phyloP scores from a whole-genome alignment of 2,113 vertebrate genomes.

The Etia nguti region DNA sequence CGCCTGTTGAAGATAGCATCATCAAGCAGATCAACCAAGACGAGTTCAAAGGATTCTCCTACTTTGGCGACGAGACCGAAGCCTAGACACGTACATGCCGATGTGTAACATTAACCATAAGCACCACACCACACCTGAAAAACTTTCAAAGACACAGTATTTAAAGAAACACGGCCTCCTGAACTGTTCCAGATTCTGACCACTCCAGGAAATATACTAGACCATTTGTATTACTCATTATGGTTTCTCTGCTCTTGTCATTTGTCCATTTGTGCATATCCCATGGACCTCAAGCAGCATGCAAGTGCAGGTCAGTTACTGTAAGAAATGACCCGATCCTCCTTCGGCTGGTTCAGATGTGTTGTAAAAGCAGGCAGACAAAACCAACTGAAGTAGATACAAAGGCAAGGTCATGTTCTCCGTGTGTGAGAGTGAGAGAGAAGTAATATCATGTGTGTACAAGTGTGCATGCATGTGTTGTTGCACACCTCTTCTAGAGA shows the following conservation, averaged over 20 bases:
- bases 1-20: slow-evolving; percentile 87
- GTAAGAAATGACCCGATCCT: neutral
- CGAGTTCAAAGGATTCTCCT: slow-evolving; percentile 98
- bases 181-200: neutral
- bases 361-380: neutral
- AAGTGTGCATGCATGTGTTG: slow-evolving; percentile 17
- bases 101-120: neutral
- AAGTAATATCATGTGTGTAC: neutral
- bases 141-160: neutral
- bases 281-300: neutral
- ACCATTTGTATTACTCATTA: neutral
- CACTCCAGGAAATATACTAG: slow-evolving; percentile 34
- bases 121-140: neutral
- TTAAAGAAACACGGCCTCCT: neutral
- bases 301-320: neutral
- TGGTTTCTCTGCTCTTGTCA: slow-evolving; percentile 1
- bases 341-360: neutral
- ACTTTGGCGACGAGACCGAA: slow-evolving; percentile 86
- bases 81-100: slow-evolving; percentile 5
- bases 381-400: neutral
- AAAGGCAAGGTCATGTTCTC: neutral
- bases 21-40: slow-evolving; percentile 99
- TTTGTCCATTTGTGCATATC: slow-evolving; percentile 6
- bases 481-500: neutral
- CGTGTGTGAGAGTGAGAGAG: neutral